phyloP scores from a whole-genome alignment of 2,113 vertebrate genomes.

The Entomyzon cyanotis region DNA sequence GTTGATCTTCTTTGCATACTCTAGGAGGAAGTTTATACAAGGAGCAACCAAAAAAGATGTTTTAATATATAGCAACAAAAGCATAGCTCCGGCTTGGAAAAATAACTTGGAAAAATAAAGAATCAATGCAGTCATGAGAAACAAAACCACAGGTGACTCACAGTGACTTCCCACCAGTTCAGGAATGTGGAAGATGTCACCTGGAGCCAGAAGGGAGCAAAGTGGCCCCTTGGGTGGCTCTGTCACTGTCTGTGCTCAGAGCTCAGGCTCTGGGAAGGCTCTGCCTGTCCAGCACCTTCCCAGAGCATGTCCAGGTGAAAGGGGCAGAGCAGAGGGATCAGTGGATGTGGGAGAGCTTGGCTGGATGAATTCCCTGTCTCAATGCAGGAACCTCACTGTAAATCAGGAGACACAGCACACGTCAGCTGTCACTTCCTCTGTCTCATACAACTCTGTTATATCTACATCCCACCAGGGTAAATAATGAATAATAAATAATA shows the following conservation, averaged over 20 bases:
- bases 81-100: background rate
- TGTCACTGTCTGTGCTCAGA: background rate
- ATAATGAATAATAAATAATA: background rate
- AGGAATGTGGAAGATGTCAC: background rate
- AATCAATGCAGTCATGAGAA: background rate
- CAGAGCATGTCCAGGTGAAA: background rate
- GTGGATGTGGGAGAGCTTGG: background rate
- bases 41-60: background rate
- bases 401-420: background rate
- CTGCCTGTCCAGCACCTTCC: background rate
- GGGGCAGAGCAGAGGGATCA: background rate
- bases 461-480: background rate
- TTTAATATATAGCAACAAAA: background rate
- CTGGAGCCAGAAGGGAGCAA: background rate
- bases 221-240: background rate
- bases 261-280: background rate
- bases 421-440: background rate
- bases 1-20: background rate
- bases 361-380: background rate
- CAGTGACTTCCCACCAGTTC: background rate
- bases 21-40: background rate
- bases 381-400: rapidly evolving
- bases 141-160: background rate
- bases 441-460: background rate
- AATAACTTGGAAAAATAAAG: background rate